These are phyloP conservation scores for Trinectes maculatus DNA, from an alignment of 2,113 vertebrate genomes.

Conservation along the genomic window DNA sequence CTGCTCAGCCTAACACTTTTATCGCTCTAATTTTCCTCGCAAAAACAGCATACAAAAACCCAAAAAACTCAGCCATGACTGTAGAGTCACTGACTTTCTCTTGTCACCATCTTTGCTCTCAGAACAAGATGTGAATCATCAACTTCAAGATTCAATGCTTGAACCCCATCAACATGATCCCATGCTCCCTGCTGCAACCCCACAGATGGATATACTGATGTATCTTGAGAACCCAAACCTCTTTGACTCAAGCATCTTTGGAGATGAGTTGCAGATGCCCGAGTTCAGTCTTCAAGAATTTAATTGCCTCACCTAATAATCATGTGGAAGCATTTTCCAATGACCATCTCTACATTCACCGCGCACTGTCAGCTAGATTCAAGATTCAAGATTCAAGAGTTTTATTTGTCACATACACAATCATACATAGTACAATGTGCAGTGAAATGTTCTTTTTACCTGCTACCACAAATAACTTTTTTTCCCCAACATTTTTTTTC, in stretches of 20 bases:
- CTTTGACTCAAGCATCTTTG: conserved; percentile 15
- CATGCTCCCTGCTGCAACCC: conserved; percentile 42
- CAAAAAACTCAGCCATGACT: background rate
- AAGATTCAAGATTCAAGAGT: too few relatives aligned
- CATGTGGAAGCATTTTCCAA: conserved; percentile 47
- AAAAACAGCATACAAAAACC: background rate
- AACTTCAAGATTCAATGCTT: background rate
- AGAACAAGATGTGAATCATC: conserved; percentile 40
- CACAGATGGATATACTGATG: conserved; percentile 22
- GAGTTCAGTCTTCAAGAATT: conserved; percentile 27
- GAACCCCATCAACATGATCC: conserved; percentile 52
- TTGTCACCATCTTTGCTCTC: conserved; percentile 11
- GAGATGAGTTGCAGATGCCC: background rate
- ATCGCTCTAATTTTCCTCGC: conserved; percentile 10
- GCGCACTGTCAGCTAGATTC: background rate
- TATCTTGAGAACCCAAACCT: conserved; percentile 19
- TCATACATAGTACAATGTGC: too few relatives aligned
- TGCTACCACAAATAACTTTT: too few relatives aligned
- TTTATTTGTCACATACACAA: too few relatives aligned
- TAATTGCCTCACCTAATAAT: conserved; percentile 7
- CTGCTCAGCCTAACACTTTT: background rate
- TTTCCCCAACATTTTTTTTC: too few relatives aligned
- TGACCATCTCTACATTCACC: conserved; percentile 8
- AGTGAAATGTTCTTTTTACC: too few relatives aligned
- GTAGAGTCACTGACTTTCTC: background rate